Evolutionary conservation across 2,797 vertebrate genomes (phyloP).

Genomic region (Hapalemur alaotrensis): DNA sequence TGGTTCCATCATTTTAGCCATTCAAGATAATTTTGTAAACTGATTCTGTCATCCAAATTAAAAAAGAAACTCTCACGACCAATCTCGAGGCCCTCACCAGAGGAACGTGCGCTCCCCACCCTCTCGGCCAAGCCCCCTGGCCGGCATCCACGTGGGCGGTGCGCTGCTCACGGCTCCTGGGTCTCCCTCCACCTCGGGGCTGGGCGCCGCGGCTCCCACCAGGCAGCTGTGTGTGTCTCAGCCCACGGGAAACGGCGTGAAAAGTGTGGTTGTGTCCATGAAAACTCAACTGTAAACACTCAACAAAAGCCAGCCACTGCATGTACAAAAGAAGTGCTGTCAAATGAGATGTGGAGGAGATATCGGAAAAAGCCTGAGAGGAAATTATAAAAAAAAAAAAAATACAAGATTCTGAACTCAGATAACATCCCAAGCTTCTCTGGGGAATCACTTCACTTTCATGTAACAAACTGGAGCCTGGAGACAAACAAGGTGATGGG

Average conservation of each 20-base stretch:
- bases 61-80: background rate
- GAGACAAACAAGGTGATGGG: background rate
- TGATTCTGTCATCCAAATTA: background rate
- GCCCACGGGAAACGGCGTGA: background rate
- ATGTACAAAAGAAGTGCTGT: background rate
- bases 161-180: accelerated
- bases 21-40: background rate
- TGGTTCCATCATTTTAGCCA: background rate
- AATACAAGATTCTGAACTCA: background rate
- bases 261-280: background rate
- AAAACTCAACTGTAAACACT: background rate
- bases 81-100: background rate
- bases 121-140: background rate
- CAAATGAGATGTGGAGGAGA: background rate
- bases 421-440: background rate
- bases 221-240: no score
- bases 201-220: background rate
- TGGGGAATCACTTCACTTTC: background rate
- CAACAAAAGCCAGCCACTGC: background rate
- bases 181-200: no score
- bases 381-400: background rate
- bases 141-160: accelerated
- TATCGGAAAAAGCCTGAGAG: background rate
- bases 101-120: background rate
- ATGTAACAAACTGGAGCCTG: background rate